Evolutionary conservation across 2,888 invertebrate genomes (phyloP), one percentile per base, ranked within the genome.

Genomic region (Hirtodrosophila trivittata): DNA sequence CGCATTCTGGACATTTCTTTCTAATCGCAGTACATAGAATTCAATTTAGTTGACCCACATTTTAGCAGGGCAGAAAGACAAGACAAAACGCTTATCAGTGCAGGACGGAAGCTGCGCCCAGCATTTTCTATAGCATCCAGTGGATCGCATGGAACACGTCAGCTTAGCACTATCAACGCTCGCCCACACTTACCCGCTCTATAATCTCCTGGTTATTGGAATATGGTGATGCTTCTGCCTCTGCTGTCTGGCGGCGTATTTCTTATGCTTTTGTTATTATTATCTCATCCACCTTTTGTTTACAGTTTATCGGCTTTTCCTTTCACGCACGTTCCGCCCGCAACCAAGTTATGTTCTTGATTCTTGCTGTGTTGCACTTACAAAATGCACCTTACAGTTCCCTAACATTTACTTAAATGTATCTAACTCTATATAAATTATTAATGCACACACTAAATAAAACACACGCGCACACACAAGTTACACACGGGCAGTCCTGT

Each of bases 1-100:
- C 30, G 30, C 7, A 6, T 14, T 35, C 74, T 62, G 37, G 71
- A 85, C 64, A 85, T 77, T 82, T 80, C 86, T 63, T 45, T 58
- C 59, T 85, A 82, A 82, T 80, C 83, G 60, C 64, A 66, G 60
- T 59, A 16, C 75, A 72, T 59, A 14, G 49, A 75, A 77, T 75
- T 75, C 18, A 62, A 63, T 50, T 75, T 66, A 16, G 39, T 54
- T 85, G 78, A 58, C 83, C 86, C 78, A 78, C 42, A 64, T 80
- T 64, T 35, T 18, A 50, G 35, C 35, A 52, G 42, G 38, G 14
- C 43, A 8, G 14, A 21, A 25, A 28, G 38, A 43, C 50, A 25
- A 28, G 38, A 43, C 50, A 32, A 42, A 26, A 28, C 37, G 49
- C 67, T 80, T 80, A 80, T 80, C 78, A 85, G 62, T 55, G 65